Evolutionary conservation across 2,888 invertebrate genomes (phyloP), one percentile per base, ranked within the genome.

Genomic region (Temnothorax rugatulus): DNA sequence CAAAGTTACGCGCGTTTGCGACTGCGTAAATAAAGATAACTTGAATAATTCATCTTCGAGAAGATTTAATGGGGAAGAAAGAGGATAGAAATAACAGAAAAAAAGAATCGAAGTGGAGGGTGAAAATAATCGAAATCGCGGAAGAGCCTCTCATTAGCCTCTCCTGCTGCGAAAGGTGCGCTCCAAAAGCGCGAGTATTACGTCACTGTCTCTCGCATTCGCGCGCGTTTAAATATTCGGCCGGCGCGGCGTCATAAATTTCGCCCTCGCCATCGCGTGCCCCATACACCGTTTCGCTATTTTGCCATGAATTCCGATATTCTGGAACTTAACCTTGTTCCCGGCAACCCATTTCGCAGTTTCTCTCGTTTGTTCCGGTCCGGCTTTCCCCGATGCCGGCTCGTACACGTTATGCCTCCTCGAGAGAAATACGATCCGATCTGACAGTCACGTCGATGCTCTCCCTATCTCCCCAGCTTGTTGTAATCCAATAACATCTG

Each of bases 311-410:
- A 85, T 90, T 79, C 74, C 84, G 77, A 86, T 83, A 86, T 84
- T 79, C 82, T 75, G 79, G 82, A 87, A 89, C 87, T 90, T 90
- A 85, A 90, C 91, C 89, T 89, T 84, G 86, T 86, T 90, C 83
- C 86, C 79, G 85, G 18, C 59, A 84, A 86, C 82, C 88, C 86
- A 90, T 89, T 88, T 88, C 84, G 82, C 82, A 81, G 81, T 85
- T 8, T 89, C 82, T 87, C 84, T 74, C 84, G 83, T 90, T 89
- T 89, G 87, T 87, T 89, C 89, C 84, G 82, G 84, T 83, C 81
- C 63, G 71, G 84, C 84, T 83, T 87, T 57, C 13, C 71, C 79
- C 87, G 74, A 77, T 25, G 79, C 57, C 63, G 21, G 11, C 77
- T 59, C 69, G 68, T 66, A 75, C 74, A 84, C 74, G 68, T 50